Percentiles rank a stretch among this genome's conserved stretches.
phyloP scores from a whole-genome alignment of 2,113 vertebrate species.

The Eurypyga helias region DNA sequence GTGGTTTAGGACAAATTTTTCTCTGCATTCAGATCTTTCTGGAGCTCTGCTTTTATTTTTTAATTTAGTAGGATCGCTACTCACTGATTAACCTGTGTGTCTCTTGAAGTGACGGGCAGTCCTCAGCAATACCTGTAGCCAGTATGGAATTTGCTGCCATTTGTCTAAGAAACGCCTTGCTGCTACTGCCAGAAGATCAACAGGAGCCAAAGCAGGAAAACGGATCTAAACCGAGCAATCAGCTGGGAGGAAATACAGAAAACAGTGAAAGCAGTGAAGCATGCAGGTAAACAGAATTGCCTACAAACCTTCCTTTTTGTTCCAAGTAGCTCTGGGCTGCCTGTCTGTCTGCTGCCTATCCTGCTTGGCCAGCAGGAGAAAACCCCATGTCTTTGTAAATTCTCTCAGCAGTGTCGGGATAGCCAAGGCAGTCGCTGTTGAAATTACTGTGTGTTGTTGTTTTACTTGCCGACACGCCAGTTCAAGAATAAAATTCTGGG shows the following conservation, averaged over 20 bases:
- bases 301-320: background rate
- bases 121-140: conserved; percentile 96
- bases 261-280: conserved; percentile 90
- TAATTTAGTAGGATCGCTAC: background rate
- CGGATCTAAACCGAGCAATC: conserved; percentile 86
- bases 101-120: conserved; percentile 90
- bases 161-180: conserved; percentile 93
- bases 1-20: background rate
- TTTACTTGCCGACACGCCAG: background rate
- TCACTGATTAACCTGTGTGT: conserved; percentile 10
- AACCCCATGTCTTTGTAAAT: background rate
- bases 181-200: conserved; percentile 90
- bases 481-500: background rate
- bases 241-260: conserved; percentile 86
- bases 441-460: background rate
- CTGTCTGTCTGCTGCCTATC: background rate
- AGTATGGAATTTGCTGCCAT: conserved; percentile 99
- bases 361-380: background rate
- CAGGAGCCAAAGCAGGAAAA: conserved; percentile 90
- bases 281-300: conserved; percentile 84
- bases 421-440: background rate
- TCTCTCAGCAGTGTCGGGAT: background rate
- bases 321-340: background rate
- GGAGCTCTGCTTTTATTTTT: background rate
- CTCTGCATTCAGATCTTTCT: background rate